Evolutionary conservation across 2,888 invertebrate species (phyloP), one percentile per base, ranked within the genome.

Genomic region (Bombylius major): DNA sequence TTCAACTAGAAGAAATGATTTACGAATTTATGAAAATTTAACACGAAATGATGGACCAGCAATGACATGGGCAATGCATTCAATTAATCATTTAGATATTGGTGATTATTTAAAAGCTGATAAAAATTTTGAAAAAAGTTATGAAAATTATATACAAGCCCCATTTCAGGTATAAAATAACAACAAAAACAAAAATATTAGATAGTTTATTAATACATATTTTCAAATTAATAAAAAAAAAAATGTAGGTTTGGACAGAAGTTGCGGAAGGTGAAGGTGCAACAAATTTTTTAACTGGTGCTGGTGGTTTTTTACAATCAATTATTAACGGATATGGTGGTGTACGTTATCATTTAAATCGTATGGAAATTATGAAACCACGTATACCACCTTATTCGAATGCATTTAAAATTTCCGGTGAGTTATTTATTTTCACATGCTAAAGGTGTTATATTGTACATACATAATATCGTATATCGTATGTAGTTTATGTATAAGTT

Each of bases 1-100:
- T 12, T 61, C 65, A 1, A 69, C 70, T 1, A 68, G 76, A 56
- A 66, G 72, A 0, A 81, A 81, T 63, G 81, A 82, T 62, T 65
- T 82, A 31, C 63, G 69, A 1, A 78, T 78, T 62, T 82, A 82
- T 68, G 80, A 77, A 62, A 70, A 76, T 0, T 77, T 78, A 12
- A 82, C 80, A 0, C 71, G 81, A 1, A 65, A 65, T 47, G 71
- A 66, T 31, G 82, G 82, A 0, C 82, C 82, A 1, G 82, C 81
- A 0, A 82, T 82, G 81, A 81, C 81, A 2, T 82, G 81, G 81
- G 78, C 81, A 50, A 81, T 81, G 79, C 81, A 81, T 65, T 69
- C 80, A 1, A 75, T 80, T 3, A 81, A 80, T 6, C 78, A 78
- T 60, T 66, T 81, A 46, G 72, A 73, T 33, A 61, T 78, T 12